Evolutionary conservation across 2,113 vertebrate genomes (phyloP), one percentile per base, ranked within the genome.

Genomic region (Proterorhinus semilunaris): DNA sequence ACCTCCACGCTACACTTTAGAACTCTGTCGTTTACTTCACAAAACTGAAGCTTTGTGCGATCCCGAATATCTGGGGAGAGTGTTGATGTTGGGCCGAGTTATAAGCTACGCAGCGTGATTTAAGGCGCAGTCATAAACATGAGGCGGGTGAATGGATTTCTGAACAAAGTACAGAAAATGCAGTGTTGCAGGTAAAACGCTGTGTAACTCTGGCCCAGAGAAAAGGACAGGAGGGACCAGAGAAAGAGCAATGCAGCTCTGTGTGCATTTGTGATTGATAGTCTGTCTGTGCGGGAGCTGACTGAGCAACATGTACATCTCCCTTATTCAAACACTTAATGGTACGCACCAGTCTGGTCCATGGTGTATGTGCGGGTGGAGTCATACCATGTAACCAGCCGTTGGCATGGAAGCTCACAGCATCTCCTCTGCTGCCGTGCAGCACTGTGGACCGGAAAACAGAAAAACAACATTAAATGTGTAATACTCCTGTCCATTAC

Each of bases 241-340:
- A 66, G 71, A 87, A 78, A 79, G 82, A 87, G 83, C 81, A 78
- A 79, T 86, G 83, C 81, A 71, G 81, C 85, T 83, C 81, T 79
- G 75, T 51, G 46, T 78, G 73, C 79, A 83, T 83, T 87, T 48
- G 68, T 90, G 90, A 92, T 91, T 89, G 90, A 92, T 91, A 83
- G 84, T 87, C 82, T 85, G 84, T 88, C 84, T 76, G 75, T 68
- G 84, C 83, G 87, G 78, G 78, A 85, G 90, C 92, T 92, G 91
- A 92, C 87, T 66, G 85, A 82, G 90, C 90, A 91, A 87, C 90
- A 87, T 85, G 85, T 86, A 85, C 83, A 86, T 84, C 83, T 78
- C 79, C 88, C 83, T 76, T 83, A 77, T 77, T 83, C 71, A 76
- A 74, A 82, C 75, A 70, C 66, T 80, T 84, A 84, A 85, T 76